Conservation (phyloP, 1,140 invertebrate genomes). For the Aphelinus atriplicis region DNA sequence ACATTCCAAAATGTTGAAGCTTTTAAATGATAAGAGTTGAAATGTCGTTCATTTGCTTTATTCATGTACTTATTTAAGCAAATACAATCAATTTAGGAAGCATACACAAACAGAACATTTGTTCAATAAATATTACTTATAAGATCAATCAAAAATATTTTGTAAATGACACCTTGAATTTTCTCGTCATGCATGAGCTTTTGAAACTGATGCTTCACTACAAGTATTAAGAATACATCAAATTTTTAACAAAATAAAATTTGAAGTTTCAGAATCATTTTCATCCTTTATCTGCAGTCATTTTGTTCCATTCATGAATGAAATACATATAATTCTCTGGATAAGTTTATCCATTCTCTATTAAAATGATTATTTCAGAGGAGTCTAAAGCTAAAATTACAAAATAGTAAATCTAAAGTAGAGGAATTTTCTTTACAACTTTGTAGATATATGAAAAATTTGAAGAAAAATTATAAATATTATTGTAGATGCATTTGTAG, state of each 20-base stretch:
- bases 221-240: slow-evolving; percentile 25
- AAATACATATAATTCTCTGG: too few relatives aligned
- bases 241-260: slow-evolving; percentile 22
- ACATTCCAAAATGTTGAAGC: slow-evolving; percentile 15
- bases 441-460: too few relatives aligned
- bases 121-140: background rate
- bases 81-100: slow-evolving; percentile 15
- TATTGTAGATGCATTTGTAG: too few relatives aligned
- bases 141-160: slow-evolving; percentile 15
- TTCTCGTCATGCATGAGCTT: background rate
- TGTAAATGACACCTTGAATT: slow-evolving; percentile 17
- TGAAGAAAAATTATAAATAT: too few relatives aligned
- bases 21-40: slow-evolving; percentile 12
- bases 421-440: too few relatives aligned
- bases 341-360: too few relatives aligned
- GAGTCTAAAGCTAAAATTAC: too few relatives aligned
- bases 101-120: background rate
- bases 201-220: background rate
- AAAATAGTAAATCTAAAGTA: too few relatives aligned
- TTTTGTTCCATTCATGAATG: background rate
- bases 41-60: slow-evolving; percentile 10
- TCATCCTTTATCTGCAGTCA: background rate
- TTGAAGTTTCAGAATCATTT: slow-evolving; percentile 13
- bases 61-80: slow-evolving; percentile 20
- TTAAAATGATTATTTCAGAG: too few relatives aligned